Percentiles rank a stretch among this genome's conserved stretches.
Conservation (phyloP, 2,888 invertebrate species). For the Eilema depressum region DNA sequence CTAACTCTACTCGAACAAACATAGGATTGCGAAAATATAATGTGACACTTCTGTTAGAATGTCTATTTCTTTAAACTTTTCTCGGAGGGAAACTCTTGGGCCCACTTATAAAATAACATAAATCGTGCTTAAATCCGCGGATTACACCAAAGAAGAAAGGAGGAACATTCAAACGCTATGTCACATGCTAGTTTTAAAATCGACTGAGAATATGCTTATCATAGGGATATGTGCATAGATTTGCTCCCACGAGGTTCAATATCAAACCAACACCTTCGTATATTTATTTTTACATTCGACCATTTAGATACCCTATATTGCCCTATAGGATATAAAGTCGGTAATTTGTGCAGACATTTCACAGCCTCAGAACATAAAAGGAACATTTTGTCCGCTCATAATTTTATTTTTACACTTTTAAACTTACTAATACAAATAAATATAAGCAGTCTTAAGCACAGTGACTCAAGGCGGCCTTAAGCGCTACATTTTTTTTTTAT, state of each 20-base stretch:
- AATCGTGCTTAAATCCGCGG: too few species aligned
- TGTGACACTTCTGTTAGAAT: too few species aligned
- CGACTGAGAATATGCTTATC: neutral
- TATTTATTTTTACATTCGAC: slow-evolving; percentile 35
- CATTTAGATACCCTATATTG: slow-evolving; percentile 30
- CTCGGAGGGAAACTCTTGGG: too few species aligned
- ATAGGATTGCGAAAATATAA: too few species aligned
- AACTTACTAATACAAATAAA: slow-evolving; percentile 3
- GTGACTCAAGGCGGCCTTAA: neutral
- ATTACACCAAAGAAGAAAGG: too few species aligned
- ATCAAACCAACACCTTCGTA: slow-evolving; percentile 27
- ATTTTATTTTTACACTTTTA: slow-evolving; percentile 30
- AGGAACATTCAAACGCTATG: too few species aligned
- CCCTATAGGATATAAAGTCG: slow-evolving; percentile 29
- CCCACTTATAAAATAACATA: too few species aligned
- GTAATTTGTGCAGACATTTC: slow-evolving; percentile 36
- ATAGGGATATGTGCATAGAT: neutral
- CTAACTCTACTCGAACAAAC: too few species aligned
- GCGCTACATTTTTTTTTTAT: neutral
- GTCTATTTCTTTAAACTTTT: too few species aligned
- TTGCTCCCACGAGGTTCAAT: slow-evolving; percentile 3
- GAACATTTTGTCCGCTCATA: neutral
- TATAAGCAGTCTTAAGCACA: neutral
- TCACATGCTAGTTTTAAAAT: too few species aligned
- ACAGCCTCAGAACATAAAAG: slow-evolving; percentile 6